Evolutionary conservation across 2,888 invertebrate species (phyloP).

Genomic region (Nebria brevicollis): DNA sequence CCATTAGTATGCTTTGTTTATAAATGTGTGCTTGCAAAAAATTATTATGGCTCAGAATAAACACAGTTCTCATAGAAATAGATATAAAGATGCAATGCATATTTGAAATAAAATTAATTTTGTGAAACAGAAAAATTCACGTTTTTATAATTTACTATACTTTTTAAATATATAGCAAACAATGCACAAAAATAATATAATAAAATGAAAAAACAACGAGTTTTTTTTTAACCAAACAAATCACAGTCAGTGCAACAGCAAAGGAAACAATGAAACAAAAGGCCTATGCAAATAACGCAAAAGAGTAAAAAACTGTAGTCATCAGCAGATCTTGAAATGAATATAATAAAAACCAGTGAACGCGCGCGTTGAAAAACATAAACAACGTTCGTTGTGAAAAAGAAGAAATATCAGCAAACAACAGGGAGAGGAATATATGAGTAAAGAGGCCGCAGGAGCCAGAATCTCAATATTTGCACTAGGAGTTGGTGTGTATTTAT

Average conservation of each 20-base stretch:
- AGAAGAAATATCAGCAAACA: not conserved
- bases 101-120: too few species aligned
- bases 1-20: not conserved
- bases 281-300: not conserved
- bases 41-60: too few species aligned
- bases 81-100: too few species aligned
- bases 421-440: not conserved
- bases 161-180: not conserved
- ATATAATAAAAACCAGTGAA: not conserved
- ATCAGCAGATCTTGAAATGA: constrained; percentile 1
- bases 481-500: not conserved
- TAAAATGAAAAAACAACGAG: not conserved
- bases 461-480: not conserved
- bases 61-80: too few species aligned
- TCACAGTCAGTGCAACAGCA: not conserved
- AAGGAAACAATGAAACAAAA: not conserved
- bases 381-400: not conserved
- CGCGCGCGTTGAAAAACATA: not conserved
- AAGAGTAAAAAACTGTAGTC: not conserved
- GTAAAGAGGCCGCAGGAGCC: not conserved
- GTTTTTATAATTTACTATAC: too few species aligned
- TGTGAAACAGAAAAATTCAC: too few species aligned
- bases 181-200: not conserved
- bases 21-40: not conserved
- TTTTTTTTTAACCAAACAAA: not conserved